These are phyloP conservation scores for Harpagifer antarcticus DNA, from an alignment of 2,797 vertebrate species.

Conservation along the genomic window DNA sequence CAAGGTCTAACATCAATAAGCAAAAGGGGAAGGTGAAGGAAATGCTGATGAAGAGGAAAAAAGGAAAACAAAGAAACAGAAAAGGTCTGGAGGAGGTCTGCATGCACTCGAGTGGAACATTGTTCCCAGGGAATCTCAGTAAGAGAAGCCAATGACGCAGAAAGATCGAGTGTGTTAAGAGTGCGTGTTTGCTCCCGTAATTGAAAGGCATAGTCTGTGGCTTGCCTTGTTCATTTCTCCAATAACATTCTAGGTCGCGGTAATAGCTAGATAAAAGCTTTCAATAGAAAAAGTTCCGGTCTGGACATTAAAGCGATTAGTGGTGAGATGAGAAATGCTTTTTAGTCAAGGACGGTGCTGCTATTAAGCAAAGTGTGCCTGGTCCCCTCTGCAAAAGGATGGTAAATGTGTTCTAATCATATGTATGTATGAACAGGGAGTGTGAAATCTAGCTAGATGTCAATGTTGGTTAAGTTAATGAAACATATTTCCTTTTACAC, in stretches of 20 bases:
- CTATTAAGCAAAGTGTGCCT: not conserved
- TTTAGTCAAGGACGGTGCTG: constrained; percentile 16
- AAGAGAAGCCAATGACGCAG: constrained; percentile 45
- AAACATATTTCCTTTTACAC: not conserved
- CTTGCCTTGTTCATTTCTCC: constrained; percentile 40
- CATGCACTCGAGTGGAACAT: constrained; percentile 49
- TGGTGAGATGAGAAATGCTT: constrained; percentile 5
- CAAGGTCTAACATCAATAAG: constrained; percentile 13
- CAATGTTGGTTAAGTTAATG: not conserved
- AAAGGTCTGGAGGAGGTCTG: constrained; percentile 37
- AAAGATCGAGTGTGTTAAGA: constrained; percentile 55
- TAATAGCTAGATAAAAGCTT: constrained; percentile 46
- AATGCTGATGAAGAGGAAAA: constrained; percentile 27
- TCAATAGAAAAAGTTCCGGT: constrained; percentile 24
- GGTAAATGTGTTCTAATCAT: constrained; percentile 3
- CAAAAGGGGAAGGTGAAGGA: constrained; percentile 17
- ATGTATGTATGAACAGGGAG: constrained; percentile 2
- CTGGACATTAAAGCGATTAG: constrained; percentile 18
- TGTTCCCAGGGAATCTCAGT: constrained; percentile 49
- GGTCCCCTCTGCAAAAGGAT: not conserved
- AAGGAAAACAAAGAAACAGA: constrained; percentile 18
- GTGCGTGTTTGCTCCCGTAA: constrained; percentile 51
- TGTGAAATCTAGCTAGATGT: not conserved
- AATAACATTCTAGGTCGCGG: not conserved
- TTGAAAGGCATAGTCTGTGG: constrained; percentile 40